These are phyloP conservation scores for Girardia tigrina DNA, from an alignment of 2,888 invertebrate species.

Conservation along the genomic window DNA sequence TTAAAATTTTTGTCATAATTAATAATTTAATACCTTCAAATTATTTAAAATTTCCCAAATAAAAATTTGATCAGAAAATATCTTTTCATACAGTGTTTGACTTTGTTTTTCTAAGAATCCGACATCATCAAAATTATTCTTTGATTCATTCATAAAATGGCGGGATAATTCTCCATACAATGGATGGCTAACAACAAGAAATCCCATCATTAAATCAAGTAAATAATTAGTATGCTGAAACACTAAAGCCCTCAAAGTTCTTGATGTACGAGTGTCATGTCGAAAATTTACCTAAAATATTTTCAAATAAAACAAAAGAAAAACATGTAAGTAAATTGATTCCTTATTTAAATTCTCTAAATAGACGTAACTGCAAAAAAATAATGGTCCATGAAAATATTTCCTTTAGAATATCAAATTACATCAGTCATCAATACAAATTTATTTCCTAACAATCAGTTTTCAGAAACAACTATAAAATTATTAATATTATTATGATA, in stretches of 20 bases:
- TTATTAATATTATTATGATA: too few relatives aligned
- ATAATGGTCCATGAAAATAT: too few relatives aligned
- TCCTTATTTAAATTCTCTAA: too few relatives aligned
- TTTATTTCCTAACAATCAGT: too few relatives aligned
- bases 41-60: conserved; percentile 6
- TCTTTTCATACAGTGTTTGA: neutral
- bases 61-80: neutral
- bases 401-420: too few relatives aligned
- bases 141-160: neutral
- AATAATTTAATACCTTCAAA: too few relatives aligned
- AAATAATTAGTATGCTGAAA: conserved; percentile 19
- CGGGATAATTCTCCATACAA: neutral
- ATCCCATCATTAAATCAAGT: conserved; percentile 23
- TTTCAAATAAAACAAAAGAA: too few relatives aligned
- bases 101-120: conserved; percentile 9
- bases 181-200: conserved; percentile 3
- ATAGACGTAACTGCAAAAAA: too few relatives aligned
- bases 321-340: too few relatives aligned
- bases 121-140: neutral
- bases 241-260: neutral
- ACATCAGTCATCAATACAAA: too few relatives aligned
- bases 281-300: neutral
- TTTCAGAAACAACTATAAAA: too few relatives aligned
- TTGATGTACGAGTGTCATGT: neutral
- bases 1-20: too few relatives aligned